Percentiles rank a stretch among this genome's conserved stretches.
Conservation (phyloP, 2,888 invertebrate genomes). For the Apamea epomidion region DNA sequence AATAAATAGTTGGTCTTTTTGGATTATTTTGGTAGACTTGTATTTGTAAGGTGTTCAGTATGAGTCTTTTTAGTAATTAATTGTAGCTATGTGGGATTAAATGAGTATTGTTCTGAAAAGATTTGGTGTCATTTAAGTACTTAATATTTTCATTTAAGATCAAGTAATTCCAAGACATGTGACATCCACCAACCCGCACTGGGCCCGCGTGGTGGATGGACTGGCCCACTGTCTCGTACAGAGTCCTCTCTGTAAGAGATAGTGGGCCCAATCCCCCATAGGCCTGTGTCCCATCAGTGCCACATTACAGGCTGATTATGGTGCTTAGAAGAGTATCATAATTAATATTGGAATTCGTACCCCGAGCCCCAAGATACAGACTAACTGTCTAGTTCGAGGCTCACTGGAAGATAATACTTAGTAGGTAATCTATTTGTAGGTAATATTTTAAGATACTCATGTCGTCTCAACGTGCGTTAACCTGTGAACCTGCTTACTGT, state of each 20-base stretch:
- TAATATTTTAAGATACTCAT: neutral
- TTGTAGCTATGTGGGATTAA: neutral
- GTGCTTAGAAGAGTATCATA: neutral
- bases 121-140: neutral
- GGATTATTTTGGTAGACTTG: slow-evolving; percentile 21
- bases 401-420: neutral
- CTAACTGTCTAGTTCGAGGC: no score
- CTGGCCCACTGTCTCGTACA: no score
- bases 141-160: neutral
- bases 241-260: no score
- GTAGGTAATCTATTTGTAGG: neutral
- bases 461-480: neutral
- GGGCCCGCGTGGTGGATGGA: no score
- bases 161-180: no score
- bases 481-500: neutral
- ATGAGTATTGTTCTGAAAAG: neutral
- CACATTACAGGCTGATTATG: no score
- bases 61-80: neutral
- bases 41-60: slow-evolving; percentile 18
- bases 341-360: neutral
- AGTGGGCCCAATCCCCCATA: no score
- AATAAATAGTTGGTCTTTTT: slow-evolving; percentile 55
- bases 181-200: no score
- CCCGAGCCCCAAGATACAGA: neutral
- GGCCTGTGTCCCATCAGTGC: no score